These are phyloP conservation scores for Argya squamiceps DNA, from an alignment of 2,797 vertebrate genomes.

Conservation along the genomic window DNA sequence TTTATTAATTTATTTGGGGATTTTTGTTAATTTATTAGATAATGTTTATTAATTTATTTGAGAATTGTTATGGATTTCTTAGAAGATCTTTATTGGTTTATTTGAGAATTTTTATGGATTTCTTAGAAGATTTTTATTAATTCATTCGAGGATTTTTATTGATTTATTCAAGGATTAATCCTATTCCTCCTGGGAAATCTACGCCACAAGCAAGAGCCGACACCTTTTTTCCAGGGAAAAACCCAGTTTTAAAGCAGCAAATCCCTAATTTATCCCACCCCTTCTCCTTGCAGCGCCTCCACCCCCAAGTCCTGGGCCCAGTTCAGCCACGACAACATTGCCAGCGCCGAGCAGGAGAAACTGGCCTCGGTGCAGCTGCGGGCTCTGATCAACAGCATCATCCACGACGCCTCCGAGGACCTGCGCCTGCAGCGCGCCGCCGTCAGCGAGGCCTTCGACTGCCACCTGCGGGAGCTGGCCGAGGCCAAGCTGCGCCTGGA, in stretches of 20 bases:
- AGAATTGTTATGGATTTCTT: too few species aligned
- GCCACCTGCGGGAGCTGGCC: not conserved
- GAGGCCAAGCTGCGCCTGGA: not conserved
- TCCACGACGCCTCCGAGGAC: conserved; percentile 84
- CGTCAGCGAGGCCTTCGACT: conserved; percentile 79
- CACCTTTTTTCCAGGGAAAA: too few species aligned
- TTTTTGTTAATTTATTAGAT: too few species aligned
- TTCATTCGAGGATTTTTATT: too few species aligned
- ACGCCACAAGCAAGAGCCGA: not conserved
- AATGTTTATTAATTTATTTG: not conserved
- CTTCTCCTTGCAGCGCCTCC: conserved; percentile 76
- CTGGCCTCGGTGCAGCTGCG: conserved; percentile 81
- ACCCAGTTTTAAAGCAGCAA: not conserved
- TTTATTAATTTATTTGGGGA: not conserved
- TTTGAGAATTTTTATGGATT: too few species aligned
- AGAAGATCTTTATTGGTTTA: too few species aligned
- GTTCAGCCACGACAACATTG: conserved; percentile 84
- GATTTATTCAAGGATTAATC: too few species aligned
- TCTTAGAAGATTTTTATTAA: too few species aligned
- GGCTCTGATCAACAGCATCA: conserved; percentile 78
- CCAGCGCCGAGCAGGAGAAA: conserved; percentile 79
- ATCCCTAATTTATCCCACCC: not conserved
- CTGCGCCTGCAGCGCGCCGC: conserved; percentile 79
- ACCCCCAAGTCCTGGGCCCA: conserved; percentile 80
- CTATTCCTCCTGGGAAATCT: not conserved